A percentile compares a stretch with the other conserved stretches of the same genome.
Conservation (phyloP, 2,113 vertebrate species). For the Progne subis region DNA sequence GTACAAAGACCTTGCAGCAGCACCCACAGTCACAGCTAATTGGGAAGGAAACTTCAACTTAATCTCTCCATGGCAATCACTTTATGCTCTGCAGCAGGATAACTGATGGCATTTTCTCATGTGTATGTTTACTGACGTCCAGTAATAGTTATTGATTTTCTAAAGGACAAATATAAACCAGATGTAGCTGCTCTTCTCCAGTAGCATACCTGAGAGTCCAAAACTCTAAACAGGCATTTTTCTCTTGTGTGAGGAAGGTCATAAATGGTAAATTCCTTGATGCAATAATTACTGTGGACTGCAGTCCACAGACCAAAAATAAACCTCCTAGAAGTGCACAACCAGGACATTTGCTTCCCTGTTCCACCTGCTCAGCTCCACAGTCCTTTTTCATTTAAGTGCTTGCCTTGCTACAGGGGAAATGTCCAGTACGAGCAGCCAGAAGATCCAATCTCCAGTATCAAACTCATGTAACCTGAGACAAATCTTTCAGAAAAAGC, state of each 20-base stretch:
- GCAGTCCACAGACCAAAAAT: not conserved
- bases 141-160: not conserved
- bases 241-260: not conserved
- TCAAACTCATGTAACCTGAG: fast-evolving
- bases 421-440: fast-evolving
- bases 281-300: not conserved
- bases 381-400: not conserved
- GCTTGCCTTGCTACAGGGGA: not conserved
- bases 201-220: not conserved
- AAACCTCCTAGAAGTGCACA: too few relatives aligned
- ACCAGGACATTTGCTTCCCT: not conserved
- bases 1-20: not conserved
- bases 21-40: not conserved
- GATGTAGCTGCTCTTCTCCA: not conserved
- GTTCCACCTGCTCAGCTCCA: not conserved
- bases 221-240: not conserved
- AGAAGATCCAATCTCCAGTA: not conserved
- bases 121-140: not conserved
- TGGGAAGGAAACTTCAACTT: not conserved
- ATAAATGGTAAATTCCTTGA: not conserved
- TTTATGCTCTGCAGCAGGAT: not conserved
- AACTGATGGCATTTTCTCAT: not conserved
- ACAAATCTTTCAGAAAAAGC: not conserved
- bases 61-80: not conserved
- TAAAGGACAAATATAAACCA: not conserved